phyloP scores from a whole-genome alignment of 2,113 vertebrate species.

The Colinus virginianus region DNA sequence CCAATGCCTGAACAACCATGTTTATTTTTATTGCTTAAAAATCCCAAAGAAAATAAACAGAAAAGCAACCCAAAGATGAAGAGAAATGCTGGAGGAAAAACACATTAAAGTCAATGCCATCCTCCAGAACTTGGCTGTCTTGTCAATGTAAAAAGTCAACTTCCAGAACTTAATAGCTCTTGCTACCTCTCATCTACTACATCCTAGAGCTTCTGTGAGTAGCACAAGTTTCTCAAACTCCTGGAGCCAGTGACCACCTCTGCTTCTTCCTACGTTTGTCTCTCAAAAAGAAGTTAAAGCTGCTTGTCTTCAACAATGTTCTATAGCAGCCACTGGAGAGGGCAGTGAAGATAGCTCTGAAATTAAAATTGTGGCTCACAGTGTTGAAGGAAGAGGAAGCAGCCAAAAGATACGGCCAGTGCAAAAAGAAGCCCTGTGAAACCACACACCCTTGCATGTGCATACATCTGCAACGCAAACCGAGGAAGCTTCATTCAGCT shows the following conservation, averaged over 20 bases:
- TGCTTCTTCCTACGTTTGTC: not conserved
- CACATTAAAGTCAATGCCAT: not conserved
- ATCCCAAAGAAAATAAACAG: not conserved
- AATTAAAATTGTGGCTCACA: not conserved
- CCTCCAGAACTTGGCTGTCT: not conserved
- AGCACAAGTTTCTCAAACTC: not conserved
- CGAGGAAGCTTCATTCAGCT: not conserved
- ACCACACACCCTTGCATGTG: accelerated
- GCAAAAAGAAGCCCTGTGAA: not conserved
- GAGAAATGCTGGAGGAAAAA: not conserved
- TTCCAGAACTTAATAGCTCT: not conserved
- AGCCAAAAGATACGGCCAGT: accelerated
- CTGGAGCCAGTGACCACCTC: not conserved
- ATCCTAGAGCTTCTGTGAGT: not conserved
- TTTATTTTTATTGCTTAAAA: not conserved
- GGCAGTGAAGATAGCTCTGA: not conserved
- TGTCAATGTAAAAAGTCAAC: not conserved
- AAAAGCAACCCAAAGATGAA: not conserved
- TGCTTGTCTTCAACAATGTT: not conserved
- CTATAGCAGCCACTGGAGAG: not conserved
- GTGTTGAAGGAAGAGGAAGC: not conserved
- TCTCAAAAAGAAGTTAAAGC: not conserved
- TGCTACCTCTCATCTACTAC: accelerated
- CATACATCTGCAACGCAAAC: not conserved
- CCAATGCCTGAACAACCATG: not conserved